Base-by-base conservation (phyloP, 2,797 vertebrate genomes). In the Heterohyrax brucei region DNA sequence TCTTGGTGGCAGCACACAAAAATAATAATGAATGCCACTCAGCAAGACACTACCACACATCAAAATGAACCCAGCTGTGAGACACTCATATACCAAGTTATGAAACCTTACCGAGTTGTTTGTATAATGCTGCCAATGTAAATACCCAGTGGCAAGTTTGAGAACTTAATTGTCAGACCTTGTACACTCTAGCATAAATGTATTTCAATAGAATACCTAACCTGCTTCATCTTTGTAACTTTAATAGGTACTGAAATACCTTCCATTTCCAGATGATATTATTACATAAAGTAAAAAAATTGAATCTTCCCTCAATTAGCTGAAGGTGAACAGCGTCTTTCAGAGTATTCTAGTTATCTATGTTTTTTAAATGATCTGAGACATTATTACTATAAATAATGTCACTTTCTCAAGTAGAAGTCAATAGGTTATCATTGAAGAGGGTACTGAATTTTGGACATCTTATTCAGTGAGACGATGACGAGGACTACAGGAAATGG, bases 361-460 rank as follows among this genome's bases (percentile, higher is more conserved):
- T 86, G 88, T 92, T 80, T 90, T 33, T 91, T 89, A 83, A 73
- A 64, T 95, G 59, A 7, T 89, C 87, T 82, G 56, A 59, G 61
- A 18, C 26, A 68, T 85, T 72, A 14, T 59, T 92, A 56, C 50
- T 44, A 6, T 89, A 86, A 95, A 62, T 77, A 50, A 50, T 21
- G 28, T 72, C 84, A 80, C 44, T 76, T 96, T 95, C 70, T 80
- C 48, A 96, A 77, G 68, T 84, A 56, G 33, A 87, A 95, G 24
- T 92, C 83, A 96, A 10, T 50, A 79, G 39, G 91, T 81, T 91
- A 56, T 33, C 83, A 62, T 87, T 87, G 62, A 82, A 95, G 77
- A 95, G n/a, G 46, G 80, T 8, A 4, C 79, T 76, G 24, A 66
- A 70, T 4, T 93, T 94, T 30, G 24, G n/a, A 9, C 14, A 56